Evolutionary conservation across 2,888 invertebrate species (phyloP).

Genomic region (Apoda limacodes): DNA sequence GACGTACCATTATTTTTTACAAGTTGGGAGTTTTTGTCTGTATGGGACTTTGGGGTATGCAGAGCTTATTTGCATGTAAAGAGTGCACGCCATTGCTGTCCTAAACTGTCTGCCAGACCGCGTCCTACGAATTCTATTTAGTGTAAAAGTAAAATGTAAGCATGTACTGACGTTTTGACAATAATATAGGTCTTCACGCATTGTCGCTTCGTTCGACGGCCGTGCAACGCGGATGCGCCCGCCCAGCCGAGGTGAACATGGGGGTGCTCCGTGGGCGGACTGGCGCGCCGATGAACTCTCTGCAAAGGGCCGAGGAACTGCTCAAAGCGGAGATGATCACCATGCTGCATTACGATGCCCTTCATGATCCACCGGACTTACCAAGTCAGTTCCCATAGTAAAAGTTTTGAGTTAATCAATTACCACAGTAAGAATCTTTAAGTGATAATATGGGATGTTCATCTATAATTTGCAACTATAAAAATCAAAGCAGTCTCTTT

Average conservation of each 20-base stretch:
- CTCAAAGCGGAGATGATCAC: slow-evolving; percentile 97
- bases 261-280: slow-evolving; percentile 82
- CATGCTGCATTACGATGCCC: slow-evolving; percentile 92
- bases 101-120: slow-evolving; percentile 3
- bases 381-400: no score
- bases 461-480: no score
- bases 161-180: no score
- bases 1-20: no score
- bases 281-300: slow-evolving; percentile 82
- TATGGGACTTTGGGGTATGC: no score
- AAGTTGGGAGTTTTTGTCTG: no score
- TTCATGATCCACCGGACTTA: slow-evolving; percentile 82
- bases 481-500: no score
- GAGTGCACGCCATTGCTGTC: slow-evolving; percentile 73
- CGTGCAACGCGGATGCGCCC: slow-evolving; percentile 86
- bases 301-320: slow-evolving; percentile 95
- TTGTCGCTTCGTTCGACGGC: slow-evolving; percentile 82
- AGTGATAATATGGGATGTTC: no score
- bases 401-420: no score
- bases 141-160: no score
- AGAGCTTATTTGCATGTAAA: no score
- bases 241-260: slow-evolving; percentile 88
- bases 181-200: slow-evolving; percentile 38
- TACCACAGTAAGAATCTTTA: no score
- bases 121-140: neutral